phyloP scores from a whole-genome alignment of 2,113 vertebrate genomes.

The Ifrita kowaldi region DNA sequence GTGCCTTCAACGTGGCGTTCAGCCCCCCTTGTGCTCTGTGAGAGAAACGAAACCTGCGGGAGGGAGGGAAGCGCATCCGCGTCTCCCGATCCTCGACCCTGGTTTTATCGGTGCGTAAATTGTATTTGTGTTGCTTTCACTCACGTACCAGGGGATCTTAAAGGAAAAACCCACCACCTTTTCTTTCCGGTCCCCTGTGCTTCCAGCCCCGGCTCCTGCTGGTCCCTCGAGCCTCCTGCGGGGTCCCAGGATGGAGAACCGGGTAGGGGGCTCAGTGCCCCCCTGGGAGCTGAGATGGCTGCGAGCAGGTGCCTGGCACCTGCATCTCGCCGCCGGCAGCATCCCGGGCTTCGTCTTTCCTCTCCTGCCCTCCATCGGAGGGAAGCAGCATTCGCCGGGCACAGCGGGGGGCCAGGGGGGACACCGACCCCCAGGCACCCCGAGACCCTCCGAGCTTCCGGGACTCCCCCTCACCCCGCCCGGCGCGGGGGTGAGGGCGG shows the following conservation, averaged over 20 bases:
- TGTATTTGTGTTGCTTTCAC: background rate
- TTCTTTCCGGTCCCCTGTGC: background rate
- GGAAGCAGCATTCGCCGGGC: background rate
- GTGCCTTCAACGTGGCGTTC: background rate
- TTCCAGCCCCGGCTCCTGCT: background rate
- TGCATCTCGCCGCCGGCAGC: background rate
- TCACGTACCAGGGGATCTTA: background rate
- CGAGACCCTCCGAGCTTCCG: background rate
- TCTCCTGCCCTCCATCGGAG: conserved; percentile 81
- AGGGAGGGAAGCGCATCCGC: accelerated
- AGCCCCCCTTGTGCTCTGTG: accelerated
- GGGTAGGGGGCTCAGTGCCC: background rate
- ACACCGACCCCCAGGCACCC: accelerated
- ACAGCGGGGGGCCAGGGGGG: background rate
- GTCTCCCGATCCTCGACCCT: background rate
- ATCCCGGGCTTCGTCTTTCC: conserved; percentile 57
- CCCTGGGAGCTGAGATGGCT: background rate
- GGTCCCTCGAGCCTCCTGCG: background rate
- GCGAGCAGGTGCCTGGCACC: background rate
- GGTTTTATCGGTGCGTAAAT: background rate
- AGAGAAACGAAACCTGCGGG: background rate
- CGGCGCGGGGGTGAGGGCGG: background rate
- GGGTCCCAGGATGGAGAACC: background rate
- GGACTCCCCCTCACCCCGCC: background rate
- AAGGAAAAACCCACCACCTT: background rate